Conservation (phyloP, 2,113 vertebrate species). For the Pardalotus punctatus region DNA sequence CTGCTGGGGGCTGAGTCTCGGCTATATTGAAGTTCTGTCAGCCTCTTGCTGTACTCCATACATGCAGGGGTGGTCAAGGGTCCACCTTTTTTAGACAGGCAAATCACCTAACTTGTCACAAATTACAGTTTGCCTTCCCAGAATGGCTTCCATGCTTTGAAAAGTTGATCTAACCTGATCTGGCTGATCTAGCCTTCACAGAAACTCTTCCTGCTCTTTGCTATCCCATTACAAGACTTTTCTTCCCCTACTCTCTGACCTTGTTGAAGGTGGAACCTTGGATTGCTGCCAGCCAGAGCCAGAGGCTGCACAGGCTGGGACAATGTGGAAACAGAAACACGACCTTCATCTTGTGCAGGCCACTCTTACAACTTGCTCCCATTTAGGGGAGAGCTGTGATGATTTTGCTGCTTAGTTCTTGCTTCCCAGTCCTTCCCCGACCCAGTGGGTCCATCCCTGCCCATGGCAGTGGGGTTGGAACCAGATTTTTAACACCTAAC, state of each 20-base stretch:
- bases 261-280: not conserved
- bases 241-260: not conserved
- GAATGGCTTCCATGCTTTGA: not conserved
- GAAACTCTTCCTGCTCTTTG: not conserved
- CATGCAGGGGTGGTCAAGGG: not conserved
- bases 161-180: not conserved
- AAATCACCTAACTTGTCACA: not conserved
- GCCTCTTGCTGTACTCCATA: not conserved
- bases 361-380: not conserved
- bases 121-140: not conserved
- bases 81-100: not conserved
- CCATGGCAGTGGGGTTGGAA: not conserved
- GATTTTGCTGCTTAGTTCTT: not conserved
- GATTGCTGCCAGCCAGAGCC: not conserved
- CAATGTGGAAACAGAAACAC: not conserved
- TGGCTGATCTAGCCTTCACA: not conserved
- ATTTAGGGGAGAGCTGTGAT: not conserved
- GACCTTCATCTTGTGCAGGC: not conserved
- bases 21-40: not conserved
- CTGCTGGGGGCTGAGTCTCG: not conserved
- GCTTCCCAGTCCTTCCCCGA: not conserved
- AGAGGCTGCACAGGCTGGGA: not conserved
- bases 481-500: not conserved
- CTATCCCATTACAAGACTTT: not conserved
- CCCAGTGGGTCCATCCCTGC: not conserved